A percentile compares a stretch with the other conserved stretches of the same genome.
These are phyloP conservation scores for Cataglyphis rosenhaueri DNA, from an alignment of 2,888 invertebrate species.

Conservation along the genomic window DNA sequence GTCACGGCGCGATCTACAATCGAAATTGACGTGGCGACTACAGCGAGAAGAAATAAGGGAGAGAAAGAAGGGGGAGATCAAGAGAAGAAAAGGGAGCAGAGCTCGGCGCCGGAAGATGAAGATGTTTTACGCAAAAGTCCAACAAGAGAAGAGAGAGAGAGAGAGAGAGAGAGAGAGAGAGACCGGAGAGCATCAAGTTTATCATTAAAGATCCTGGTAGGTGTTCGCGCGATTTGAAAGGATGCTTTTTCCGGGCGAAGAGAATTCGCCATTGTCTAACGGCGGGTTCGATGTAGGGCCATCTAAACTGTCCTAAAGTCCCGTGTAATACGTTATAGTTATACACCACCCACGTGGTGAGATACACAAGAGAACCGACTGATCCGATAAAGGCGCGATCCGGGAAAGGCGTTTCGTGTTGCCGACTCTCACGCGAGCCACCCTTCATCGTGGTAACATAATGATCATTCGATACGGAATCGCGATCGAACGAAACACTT, in stretches of 20 bases:
- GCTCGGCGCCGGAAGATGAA: conserved; percentile 53
- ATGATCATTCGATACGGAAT: conserved; percentile 51
- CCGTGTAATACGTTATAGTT: conserved; percentile 59
- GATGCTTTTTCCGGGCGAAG: conserved; percentile 28
- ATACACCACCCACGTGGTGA: conserved; percentile 69
- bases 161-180: conserved; percentile 6
- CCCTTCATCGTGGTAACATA: conserved; percentile 40
- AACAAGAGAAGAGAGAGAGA: neutral
- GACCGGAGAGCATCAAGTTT: conserved; percentile 12
- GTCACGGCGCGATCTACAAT: conserved; percentile 68
- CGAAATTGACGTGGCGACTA: conserved; percentile 60
- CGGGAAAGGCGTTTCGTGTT: conserved; percentile 43
- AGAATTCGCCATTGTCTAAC: conserved; percentile 70
- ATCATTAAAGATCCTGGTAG: conserved; percentile 54
- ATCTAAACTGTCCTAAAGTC: conserved; percentile 65
- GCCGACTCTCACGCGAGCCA: conserved; percentile 63
- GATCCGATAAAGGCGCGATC: conserved; percentile 64
- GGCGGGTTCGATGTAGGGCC: conserved; percentile 30
- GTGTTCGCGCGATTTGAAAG: conserved; percentile 69
- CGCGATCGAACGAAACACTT: conserved; percentile 27
- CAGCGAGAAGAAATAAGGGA: neutral
- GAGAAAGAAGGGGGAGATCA: conserved; percentile 17
- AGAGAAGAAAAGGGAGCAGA: conserved; percentile 64
- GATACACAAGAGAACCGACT: conserved; percentile 12
- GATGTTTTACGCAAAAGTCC: conserved; percentile 58